These are phyloP conservation scores for Limosa lapponica DNA, from an alignment of 2,797 vertebrate species.

Conservation along the genomic window DNA sequence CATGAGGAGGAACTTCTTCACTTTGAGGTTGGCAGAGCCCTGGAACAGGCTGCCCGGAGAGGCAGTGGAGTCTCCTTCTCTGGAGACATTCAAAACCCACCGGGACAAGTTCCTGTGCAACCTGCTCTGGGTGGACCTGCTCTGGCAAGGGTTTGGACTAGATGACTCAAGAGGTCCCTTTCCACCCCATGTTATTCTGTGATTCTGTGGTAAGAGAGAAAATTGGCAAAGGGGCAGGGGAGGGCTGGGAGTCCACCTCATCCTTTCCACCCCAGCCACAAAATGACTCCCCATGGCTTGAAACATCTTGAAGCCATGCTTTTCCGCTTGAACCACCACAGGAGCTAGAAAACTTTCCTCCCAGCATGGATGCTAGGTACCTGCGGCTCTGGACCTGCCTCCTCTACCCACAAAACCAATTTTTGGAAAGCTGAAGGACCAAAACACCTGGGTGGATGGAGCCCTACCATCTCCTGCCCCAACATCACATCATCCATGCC, in stretches of 20 bases:
- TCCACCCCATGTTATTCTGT: no score
- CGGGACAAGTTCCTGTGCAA: no score
- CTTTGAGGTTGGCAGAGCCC: no score
- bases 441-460: not conserved
- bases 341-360: not conserved
- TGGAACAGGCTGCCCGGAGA: no score
- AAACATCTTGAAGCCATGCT: not conserved
- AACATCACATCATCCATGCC: not conserved
- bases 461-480: not conserved
- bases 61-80: no score
- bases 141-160: no score
- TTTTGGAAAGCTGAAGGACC: not conserved
- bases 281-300: not conserved
- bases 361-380: not conserved
- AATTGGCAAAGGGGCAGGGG: not conserved
- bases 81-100: no score
- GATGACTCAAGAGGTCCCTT: no score
- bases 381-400: not conserved
- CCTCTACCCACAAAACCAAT: rapidly evolving
- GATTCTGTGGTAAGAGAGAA: not conserved
- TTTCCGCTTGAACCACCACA: not conserved
- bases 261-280: rapidly evolving
- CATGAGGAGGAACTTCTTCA: no score
- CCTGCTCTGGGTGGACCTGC: no score
- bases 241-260: not conserved